These are phyloP conservation scores for Schizaphis graminum DNA, from an alignment of 2,888 invertebrate species.

Conservation along the genomic window DNA sequence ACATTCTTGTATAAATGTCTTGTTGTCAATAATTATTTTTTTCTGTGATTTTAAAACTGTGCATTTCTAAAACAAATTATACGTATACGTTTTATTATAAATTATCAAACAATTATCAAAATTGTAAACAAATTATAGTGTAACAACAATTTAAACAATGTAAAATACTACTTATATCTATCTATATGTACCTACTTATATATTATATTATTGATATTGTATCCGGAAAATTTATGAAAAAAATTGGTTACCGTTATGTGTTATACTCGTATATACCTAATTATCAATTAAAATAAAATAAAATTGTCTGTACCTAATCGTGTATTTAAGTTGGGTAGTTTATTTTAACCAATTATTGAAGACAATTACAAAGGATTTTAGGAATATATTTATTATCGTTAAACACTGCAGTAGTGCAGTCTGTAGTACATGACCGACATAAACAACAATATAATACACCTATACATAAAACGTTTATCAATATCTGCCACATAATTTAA, in stretches of 20 bases:
- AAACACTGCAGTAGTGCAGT: neutral
- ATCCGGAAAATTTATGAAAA: neutral
- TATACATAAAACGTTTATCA: neutral
- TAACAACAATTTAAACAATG: too few relatives aligned
- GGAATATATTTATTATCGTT: neutral
- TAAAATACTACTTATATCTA: neutral
- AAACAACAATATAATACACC: neutral
- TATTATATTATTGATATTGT: neutral
- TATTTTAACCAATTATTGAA: neutral
- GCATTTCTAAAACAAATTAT: constrained; percentile 63
- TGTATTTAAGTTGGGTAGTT: neutral
- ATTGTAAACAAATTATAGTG: neutral
- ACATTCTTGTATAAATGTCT: constrained; percentile 79
- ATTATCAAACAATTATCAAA: neutral
- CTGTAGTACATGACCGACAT: neutral
- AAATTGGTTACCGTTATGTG: neutral
- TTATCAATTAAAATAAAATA: neutral
- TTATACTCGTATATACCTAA: neutral
- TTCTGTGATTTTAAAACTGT: constrained; percentile 51
- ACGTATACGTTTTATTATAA: neutral
- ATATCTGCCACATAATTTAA: neutral
- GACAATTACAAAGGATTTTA: neutral
- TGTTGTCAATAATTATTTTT: constrained; percentile 64
- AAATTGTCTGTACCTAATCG: neutral
- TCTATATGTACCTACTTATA: neutral